phyloP scores from a whole-genome alignment of 1,140 invertebrate species.

The Drusus annulatus region DNA sequence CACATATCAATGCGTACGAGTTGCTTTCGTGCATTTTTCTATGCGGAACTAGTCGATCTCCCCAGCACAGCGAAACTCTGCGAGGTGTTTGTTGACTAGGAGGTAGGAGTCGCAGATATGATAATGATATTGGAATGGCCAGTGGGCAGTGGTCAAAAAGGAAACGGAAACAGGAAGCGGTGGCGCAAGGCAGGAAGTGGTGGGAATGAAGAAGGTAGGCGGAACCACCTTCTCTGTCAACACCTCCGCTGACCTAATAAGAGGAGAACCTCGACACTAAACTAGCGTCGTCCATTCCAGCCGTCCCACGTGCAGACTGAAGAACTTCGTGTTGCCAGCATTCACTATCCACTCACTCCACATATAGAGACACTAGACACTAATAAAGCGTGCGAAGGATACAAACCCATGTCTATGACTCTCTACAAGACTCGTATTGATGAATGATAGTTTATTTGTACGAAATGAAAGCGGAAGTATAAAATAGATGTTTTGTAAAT shows the following conservation, averaged over 20 bases:
- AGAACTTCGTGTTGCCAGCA: neutral
- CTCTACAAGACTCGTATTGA: neutral
- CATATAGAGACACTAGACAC: neutral
- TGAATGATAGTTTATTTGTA: slow-evolving; percentile 1
- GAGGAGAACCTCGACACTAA: neutral
- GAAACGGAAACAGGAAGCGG: slow-evolving; percentile 30
- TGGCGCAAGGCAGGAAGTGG: slow-evolving; percentile 18
- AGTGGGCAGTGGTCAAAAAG: slow-evolving; percentile 26
- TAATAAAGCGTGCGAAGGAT: too few relatives aligned
- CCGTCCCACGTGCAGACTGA: neutral
- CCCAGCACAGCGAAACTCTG: too few relatives aligned
- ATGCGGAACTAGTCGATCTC: too few relatives aligned
- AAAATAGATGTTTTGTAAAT: slow-evolving; percentile 20
- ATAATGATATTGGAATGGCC: neutral
- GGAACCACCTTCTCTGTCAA: neutral
- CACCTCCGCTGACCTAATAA: slow-evolving; percentile 1
- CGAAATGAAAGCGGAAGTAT: slow-evolving; percentile 15
- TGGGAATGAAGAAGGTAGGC: slow-evolving; percentile 16
- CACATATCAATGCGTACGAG: too few relatives aligned
- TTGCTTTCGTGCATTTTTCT: too few relatives aligned
- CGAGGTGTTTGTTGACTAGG: too few relatives aligned
- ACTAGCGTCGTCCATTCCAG: neutral
- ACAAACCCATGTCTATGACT: too few relatives aligned
- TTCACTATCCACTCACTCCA: neutral
- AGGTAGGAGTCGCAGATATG: too few relatives aligned